Evolutionary conservation across 2,888 invertebrate species (phyloP).

Genomic region (Brachynemurus nebulosus): DNA sequence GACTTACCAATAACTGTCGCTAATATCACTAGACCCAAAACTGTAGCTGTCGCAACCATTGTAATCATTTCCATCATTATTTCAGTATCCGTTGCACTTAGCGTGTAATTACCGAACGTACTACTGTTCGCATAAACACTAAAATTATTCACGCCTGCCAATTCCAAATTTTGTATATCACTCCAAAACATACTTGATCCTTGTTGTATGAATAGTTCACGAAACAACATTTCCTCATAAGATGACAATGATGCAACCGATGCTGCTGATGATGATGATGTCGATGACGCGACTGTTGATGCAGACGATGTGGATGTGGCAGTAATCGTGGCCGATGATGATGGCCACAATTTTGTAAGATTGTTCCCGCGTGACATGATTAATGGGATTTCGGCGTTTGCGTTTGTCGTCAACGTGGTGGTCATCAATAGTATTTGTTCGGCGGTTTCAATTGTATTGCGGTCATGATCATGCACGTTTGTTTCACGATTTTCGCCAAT

Average conservation of each 20-base stretch:
- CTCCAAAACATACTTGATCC: neutral
- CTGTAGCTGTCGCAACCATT: conserved; percentile 44
- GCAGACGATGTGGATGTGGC: too few relatives aligned
- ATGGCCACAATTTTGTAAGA: too few relatives aligned
- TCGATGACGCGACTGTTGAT: too few relatives aligned
- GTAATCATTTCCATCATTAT: conserved; percentile 41
- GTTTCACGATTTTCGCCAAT: too few relatives aligned
- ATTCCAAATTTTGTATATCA: neutral
- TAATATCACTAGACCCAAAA: conserved; percentile 44
- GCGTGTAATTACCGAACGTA: conserved; percentile 1
- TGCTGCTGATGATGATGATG: neutral
- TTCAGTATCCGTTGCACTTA: conserved; percentile 31
- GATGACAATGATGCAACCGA: neutral
- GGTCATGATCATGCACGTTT: too few relatives aligned
- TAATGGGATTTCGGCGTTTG: too few relatives aligned
- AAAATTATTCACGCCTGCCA: neutral
- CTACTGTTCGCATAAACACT: neutral
- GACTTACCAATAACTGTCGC: conserved; percentile 48
- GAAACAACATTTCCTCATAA: neutral
- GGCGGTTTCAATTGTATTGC: too few relatives aligned
- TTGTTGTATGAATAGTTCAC: conserved; percentile 3
- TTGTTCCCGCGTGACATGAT: too few relatives aligned
- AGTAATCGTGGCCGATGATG: too few relatives aligned
- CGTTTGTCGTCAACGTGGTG: too few relatives aligned
- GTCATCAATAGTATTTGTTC: too few relatives aligned